These are phyloP conservation scores for Synanthedon myopaeformis DNA, from an alignment of 2,888 invertebrate species.

Conservation along the genomic window DNA sequence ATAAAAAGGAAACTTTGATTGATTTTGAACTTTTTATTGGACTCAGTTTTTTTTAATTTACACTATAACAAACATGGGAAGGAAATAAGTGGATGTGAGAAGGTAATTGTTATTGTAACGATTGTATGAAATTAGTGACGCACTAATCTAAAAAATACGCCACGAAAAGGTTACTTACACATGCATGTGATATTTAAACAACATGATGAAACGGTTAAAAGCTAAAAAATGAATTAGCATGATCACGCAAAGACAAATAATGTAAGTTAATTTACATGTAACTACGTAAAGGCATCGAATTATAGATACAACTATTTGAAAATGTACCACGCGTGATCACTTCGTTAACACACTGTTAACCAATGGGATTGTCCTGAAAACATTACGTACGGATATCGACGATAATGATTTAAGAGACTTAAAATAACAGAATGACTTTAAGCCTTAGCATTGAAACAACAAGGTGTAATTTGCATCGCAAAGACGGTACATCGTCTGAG, in stretches of 20 bases:
- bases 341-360: constrained; percentile 48
- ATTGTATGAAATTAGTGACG: not conserved
- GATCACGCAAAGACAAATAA: constrained; percentile 56
- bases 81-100: no score
- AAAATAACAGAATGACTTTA: constrained; percentile 19
- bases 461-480: constrained; percentile 31
- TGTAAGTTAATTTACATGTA: constrained; percentile 57
- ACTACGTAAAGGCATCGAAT: constrained; percentile 57
- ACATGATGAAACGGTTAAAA: constrained; percentile 61
- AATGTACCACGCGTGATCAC: constrained; percentile 57
- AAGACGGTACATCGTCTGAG: constrained; percentile 9
- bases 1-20: constrained; percentile 1
- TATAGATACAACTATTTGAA: constrained; percentile 59
- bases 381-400: constrained; percentile 34
- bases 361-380: constrained; percentile 49
- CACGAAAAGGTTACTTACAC: not conserved
- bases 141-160: not conserved
- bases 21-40: constrained; percentile 4
- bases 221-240: constrained; percentile 60
- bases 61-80: no score
- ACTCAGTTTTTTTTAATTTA: constrained; percentile 3
- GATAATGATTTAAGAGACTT: constrained; percentile 26
- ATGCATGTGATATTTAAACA: constrained; percentile 43
- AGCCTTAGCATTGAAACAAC: constrained; percentile 20
- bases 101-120: not conserved